Evolutionary conservation across 2,888 invertebrate genomes (phyloP), one percentile per base, ranked within the genome.

Genomic region (Stenodema calcarata): DNA sequence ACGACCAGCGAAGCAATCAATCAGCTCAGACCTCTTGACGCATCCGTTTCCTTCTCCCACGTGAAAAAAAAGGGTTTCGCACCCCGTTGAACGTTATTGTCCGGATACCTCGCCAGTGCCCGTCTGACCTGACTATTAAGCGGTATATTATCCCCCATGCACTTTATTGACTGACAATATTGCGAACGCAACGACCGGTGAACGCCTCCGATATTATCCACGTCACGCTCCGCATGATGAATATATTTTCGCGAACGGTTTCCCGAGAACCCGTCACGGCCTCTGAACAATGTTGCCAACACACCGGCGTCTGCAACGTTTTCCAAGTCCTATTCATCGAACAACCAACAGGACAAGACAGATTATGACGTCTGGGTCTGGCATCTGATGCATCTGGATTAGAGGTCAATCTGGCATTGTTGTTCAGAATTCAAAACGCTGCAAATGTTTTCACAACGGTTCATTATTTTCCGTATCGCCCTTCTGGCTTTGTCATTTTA

Each of bases 71-170:
- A 6, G 62, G 23, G 62, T 18, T 62, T 62, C 62, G 62, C 62
- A 62, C 62, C 62, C 62, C 62, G 62, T 62, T 18, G 62, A 62
- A 62, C 62, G 75, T 42, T 35, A 28, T 6, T 75, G 27, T 14
- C 16, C 18, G 11, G 28, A 1, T 2, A 28, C 27, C 75, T 18
- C 28, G 2, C 0, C 28, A 27, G 42, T 6, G 18, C 7, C 35
- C 35, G 42, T 75, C 75, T 75, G 75, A 75, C 75, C 42, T n/a
- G 75, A 75, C 18, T 75, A 75, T 42, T 41, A 75, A 75, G 75
- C 75, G 35, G 35, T 42, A 42, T 42, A 75, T 75, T 75, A 75
- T 75, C 75, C 42, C 35, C 75, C 75, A n/a, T 75, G 75, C 75
- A 75, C 42, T 75, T 75, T 75, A 75, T 75, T 75, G 75, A 35